Percentiles rank a stretch among this genome's conserved stretches.
These are phyloP conservation scores for Eupristina koningsbergeri DNA, from an alignment of 1,140 invertebrate genomes.

Conservation along the genomic window DNA sequence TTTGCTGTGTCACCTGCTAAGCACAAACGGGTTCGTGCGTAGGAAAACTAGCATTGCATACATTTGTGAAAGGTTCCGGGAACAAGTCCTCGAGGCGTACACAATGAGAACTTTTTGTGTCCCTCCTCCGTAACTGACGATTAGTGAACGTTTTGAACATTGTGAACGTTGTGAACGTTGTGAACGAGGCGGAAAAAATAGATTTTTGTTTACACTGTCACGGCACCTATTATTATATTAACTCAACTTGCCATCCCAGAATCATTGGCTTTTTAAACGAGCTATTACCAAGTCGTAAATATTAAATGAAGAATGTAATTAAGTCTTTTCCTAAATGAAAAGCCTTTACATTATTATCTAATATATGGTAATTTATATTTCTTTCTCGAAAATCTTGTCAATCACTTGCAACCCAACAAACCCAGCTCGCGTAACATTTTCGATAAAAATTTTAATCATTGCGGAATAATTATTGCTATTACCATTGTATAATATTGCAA, in stretches of 20 bases:
- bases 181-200: slow-evolving; percentile 24
- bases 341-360: neutral
- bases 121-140: slow-evolving; percentile 18
- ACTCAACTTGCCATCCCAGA: neutral
- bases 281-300: slow-evolving; percentile 39
- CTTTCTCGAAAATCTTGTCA: neutral
- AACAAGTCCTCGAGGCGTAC: slow-evolving; percentile 23
- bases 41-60: slow-evolving; percentile 41
- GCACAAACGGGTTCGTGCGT: slow-evolving; percentile 23
- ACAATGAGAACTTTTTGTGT: slow-evolving; percentile 20
- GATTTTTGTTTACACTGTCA: slow-evolving; percentile 34
- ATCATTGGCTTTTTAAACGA: neutral
- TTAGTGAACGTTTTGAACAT: slow-evolving; percentile 9
- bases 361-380: neutral
- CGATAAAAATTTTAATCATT: too few species aligned
- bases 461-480: too few species aligned
- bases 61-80: slow-evolving; percentile 48
- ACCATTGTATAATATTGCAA: too few species aligned
- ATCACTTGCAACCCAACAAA: neutral
- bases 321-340: neutral
- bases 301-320: slow-evolving; percentile 17
- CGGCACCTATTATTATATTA: slow-evolving; percentile 30
- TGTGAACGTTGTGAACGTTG: neutral
- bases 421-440: too few species aligned
- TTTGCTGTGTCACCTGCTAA: slow-evolving; percentile 46